phyloP scores from a whole-genome alignment of 2,888 invertebrate genomes.

The Synanthedon andrenaeformis region DNA sequence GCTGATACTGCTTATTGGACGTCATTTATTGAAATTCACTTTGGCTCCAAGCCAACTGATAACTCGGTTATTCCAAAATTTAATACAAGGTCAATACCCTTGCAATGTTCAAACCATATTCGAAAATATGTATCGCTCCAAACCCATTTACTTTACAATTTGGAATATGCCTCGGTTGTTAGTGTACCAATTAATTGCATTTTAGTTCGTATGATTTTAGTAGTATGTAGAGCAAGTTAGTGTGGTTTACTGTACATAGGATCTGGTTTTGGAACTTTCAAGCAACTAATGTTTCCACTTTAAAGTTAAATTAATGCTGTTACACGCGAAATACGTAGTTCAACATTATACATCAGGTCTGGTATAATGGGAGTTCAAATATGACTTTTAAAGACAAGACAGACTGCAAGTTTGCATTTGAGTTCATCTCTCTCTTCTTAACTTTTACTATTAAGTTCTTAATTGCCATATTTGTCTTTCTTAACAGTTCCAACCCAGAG shows the following conservation, averaged over 20 bases:
- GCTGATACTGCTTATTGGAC: background rate
- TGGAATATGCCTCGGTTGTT: background rate
- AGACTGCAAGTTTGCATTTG: too few relatives aligned
- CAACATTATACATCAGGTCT: too few relatives aligned
- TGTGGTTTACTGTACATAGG: background rate
- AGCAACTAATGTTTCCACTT: too few relatives aligned
- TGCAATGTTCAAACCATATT: constrained; percentile 37
- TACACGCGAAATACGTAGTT: too few relatives aligned
- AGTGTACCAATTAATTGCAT: background rate
- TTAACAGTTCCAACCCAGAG: too few relatives aligned
- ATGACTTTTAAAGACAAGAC: too few relatives aligned
- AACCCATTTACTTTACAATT: background rate
- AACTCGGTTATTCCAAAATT: constrained; percentile 38
- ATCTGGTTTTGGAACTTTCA: background rate
- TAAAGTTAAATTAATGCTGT: too few relatives aligned
- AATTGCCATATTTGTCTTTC: too few relatives aligned
- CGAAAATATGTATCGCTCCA: constrained; percentile 1
- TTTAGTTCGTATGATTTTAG: too few relatives aligned
- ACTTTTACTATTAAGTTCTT: too few relatives aligned
- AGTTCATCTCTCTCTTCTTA: too few relatives aligned
- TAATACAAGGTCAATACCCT: constrained; percentile 56
- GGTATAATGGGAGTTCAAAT: too few relatives aligned
- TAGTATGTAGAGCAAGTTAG: background rate
- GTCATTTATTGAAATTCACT: constrained; percentile 43
- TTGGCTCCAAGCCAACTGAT: constrained; percentile 58